Base-by-base conservation (phyloP, 1,140 invertebrate species). In the Ceratosolen solmsi region DNA sequence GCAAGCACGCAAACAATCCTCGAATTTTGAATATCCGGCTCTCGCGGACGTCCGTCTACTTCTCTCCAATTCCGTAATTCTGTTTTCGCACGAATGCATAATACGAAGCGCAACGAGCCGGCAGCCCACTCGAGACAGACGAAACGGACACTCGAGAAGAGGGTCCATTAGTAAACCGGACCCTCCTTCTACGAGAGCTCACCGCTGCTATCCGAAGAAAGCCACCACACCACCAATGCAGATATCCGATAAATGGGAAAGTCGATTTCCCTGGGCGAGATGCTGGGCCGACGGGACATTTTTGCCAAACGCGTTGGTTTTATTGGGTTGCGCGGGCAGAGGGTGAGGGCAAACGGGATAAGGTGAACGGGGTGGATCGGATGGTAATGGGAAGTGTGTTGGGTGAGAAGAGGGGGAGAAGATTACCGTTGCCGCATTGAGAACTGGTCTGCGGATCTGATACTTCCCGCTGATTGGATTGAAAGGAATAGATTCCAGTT, bases 241-340 rank as follows among this genome's bases (percentile, higher is more conserved):
- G 70, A 80, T 80, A 80, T 36, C 54, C 78, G 68, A 80, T 80
- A 80, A 80, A 70, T 51, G 41, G 70, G 25, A 63, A 68, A 80
- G 71, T 74, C 58, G 56, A 81, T 75, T 75, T 63, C 22, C n/a
- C 15, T 25, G 58, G 3, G 0, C 30, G 15, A 58, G 60, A 78
- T 33, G n/a, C 3, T n/a, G 30, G n/a, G 74, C 27, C 36, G 65
- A 15, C 20, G 65, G 9, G n/a, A 36, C 22, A 41, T 7, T 70
- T 70, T 70, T 41, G 8, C 38, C 8, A 30, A 20, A 27, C 20
- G 15, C 30, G 13, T 46, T 46, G 41, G 7, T 8, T 46, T 5
- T 46, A 13, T 46, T 5, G 41, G 7, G 41, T 46, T 8, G 41
- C 13, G 41, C 7, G 41, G 41, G 41, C 13, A 46, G 41, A 5